These are phyloP conservation scores for Proteles cristata DNA, from an alignment of 2,113 vertebrate genomes.

Conservation along the genomic window DNA sequence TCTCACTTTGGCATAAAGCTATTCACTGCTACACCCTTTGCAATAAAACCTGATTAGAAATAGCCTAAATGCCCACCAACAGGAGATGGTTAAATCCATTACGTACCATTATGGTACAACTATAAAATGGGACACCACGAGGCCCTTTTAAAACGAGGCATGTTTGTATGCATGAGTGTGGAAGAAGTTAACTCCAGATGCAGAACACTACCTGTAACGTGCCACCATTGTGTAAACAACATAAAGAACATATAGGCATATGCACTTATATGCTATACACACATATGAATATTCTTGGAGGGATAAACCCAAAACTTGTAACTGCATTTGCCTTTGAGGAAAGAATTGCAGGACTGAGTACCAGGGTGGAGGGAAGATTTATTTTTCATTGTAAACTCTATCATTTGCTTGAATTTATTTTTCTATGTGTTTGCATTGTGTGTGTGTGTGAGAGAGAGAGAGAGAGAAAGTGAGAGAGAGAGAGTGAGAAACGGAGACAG, in stretches of 20 bases:
- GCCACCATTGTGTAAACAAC: neutral
- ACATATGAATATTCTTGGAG: neutral
- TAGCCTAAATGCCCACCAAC: neutral
- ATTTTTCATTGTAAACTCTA: neutral
- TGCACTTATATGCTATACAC: neutral
- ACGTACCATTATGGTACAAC: neutral
- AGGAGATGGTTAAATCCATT: neutral
- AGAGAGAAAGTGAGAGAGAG: fast-evolving
- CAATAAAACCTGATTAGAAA: neutral
- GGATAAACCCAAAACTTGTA: neutral
- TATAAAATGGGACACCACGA: neutral
- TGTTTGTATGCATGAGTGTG: neutral
- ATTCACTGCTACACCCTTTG: neutral
- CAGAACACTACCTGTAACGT: neutral
- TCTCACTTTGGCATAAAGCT: neutral
- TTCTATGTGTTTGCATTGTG: neutral
- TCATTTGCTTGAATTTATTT: neutral
- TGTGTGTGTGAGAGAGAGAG: neutral
- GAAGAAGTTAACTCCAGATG: neutral
- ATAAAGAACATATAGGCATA: neutral
- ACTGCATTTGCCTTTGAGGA: neutral
- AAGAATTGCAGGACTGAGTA: neutral
- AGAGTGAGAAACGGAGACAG: neutral
- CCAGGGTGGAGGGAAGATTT: neutral
- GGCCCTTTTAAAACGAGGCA: neutral